A percentile compares a stretch with the other conserved stretches of the same genome.
phyloP scores from a whole-genome alignment of 2,113 vertebrate genomes.

The Aramus guarauna region DNA sequence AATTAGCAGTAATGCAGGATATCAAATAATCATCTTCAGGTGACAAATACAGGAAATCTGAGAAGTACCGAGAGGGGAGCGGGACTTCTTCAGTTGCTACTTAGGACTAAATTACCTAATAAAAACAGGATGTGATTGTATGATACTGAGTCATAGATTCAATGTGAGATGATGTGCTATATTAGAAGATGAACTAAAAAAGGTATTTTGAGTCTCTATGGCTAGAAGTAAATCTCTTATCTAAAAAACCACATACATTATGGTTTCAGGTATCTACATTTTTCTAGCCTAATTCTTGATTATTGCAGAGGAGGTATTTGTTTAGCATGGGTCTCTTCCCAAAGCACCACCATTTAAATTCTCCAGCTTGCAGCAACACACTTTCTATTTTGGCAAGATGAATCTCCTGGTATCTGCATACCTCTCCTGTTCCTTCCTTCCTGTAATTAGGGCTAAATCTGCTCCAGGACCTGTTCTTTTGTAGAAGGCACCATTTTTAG shows the following conservation, averaged over 20 bases:
- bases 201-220: constrained; percentile 43
- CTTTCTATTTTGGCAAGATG: constrained; percentile 58
- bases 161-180: not conserved
- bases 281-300: not conserved
- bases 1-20: not conserved
- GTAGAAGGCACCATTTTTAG: constrained; percentile 60
- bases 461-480: constrained; percentile 67
- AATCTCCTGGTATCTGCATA: constrained; percentile 60
- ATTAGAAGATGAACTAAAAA: constrained; percentile 35
- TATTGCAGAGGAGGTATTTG: constrained; percentile 7
- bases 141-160: constrained; percentile 34
- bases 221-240: constrained; percentile 33
- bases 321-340: not conserved
- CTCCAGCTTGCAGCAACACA: constrained; percentile 9
- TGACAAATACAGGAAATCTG: constrained; percentile 42
- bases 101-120: constrained; percentile 44
- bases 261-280: constrained; percentile 45
- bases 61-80: not conserved
- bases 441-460: constrained; percentile 73
- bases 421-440: constrained; percentile 39
- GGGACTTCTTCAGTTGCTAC: constrained; percentile 38
- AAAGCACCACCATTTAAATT: constrained; percentile 34
- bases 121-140: constrained; percentile 56
- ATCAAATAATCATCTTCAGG: constrained; percentile 37
- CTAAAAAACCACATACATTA: constrained; percentile 22